Evolutionary conservation across 2,797 vertebrate genomes (phyloP).

Genomic region (Halcyon smyrnensis): DNA sequence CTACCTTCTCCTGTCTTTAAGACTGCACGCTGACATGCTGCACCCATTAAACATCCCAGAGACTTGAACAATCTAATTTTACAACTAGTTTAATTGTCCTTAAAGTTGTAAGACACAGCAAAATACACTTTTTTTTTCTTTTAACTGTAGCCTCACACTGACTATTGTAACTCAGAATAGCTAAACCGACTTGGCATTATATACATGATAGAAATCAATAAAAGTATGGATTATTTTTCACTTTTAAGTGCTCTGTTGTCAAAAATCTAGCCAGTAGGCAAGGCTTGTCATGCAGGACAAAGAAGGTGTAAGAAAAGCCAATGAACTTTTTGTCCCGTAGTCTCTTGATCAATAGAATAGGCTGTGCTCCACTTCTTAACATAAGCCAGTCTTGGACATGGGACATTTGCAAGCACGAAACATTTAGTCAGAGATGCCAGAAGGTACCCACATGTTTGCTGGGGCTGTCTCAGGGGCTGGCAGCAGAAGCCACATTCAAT

Average conservation of each 20-base stretch:
- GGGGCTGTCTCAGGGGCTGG: fast-evolving
- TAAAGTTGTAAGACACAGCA: not conserved
- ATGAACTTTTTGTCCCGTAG: fast-evolving
- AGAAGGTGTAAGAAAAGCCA: not conserved
- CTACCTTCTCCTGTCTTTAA: not conserved
- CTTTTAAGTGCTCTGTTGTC: not conserved
- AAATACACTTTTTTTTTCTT: not conserved
- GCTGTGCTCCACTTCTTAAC: not conserved
- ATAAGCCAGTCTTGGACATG: not conserved
- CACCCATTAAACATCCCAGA: too few species aligned
- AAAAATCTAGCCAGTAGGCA: not conserved
- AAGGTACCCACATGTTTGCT: not conserved
- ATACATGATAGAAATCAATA: not conserved
- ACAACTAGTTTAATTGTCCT: not conserved
- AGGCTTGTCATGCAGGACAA: not conserved
- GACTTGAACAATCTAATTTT: not conserved
- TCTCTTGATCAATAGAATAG: not conserved
- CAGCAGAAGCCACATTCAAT: not conserved
- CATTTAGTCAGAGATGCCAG: not conserved
- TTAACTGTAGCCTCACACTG: not conserved
- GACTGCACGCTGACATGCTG: not conserved
- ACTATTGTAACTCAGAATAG: not conserved
- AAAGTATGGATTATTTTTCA: not conserved
- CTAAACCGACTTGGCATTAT: not conserved
- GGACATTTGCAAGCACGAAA: fast-evolving